Conservation (phyloP, 2,888 invertebrate genomes). For the Leptinotarsa peninsularis region DNA sequence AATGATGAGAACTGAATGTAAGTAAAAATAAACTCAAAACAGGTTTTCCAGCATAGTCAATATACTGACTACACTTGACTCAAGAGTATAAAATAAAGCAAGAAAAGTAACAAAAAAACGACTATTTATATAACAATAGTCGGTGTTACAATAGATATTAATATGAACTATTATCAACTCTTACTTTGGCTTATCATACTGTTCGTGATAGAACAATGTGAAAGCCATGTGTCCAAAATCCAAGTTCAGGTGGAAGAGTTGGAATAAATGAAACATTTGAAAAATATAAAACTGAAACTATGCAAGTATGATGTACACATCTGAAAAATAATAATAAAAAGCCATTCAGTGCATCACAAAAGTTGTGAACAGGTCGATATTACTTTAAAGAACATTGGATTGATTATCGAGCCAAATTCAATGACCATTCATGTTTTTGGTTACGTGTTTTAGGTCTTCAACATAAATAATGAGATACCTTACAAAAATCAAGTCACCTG, state of each 20-base stretch:
- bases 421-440: too few species aligned
- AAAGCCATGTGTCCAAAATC: not conserved
- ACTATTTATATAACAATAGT: not conserved
- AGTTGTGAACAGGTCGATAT: not conserved
- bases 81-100: too few species aligned
- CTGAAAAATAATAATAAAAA: not conserved
- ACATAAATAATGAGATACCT: conserved; percentile 1
- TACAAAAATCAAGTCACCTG: not conserved
- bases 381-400: not conserved
- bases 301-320: not conserved
- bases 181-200: not conserved
- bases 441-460: not conserved
- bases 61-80: too few species aligned
- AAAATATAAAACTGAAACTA: not conserved
- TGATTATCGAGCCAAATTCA: too few species aligned
- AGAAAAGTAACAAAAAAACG: not conserved
- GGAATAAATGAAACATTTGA: not conserved
- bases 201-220: not conserved
- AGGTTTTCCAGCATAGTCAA: too few species aligned
- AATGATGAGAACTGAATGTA: too few species aligned
- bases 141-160: not conserved
- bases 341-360: not conserved
- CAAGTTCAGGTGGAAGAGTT: not conserved
- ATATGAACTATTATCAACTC: not conserved
- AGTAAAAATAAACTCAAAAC: too few species aligned